Percentiles rank a stretch among this genome's conserved stretches.
Evolutionary conservation across 2,888 invertebrate genomes (phyloP).

Genomic region (Orthosia cruda): DNA sequence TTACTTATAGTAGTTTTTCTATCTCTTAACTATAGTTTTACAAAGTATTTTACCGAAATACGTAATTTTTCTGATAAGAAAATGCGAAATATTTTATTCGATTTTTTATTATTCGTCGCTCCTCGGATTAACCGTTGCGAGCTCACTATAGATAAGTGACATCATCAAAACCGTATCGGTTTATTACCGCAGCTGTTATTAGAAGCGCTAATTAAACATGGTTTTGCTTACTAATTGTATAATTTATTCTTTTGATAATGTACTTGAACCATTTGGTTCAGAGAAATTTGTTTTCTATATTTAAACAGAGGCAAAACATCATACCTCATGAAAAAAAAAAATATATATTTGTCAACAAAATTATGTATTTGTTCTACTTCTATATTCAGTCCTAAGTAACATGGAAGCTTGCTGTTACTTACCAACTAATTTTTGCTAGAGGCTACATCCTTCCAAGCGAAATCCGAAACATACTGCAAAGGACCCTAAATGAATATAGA

Average conservation of each 20-base stretch:
- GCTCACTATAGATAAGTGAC: conserved; percentile 27
- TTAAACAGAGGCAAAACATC: neutral
- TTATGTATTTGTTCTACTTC: neutral
- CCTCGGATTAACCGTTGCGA: conserved; percentile 25
- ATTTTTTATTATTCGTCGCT: conserved; percentile 17
- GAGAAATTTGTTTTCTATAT: neutral
- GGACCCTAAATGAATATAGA: too few relatives aligned
- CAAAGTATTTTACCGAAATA: neutral
- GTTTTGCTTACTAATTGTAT: neutral
- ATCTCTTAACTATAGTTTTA: neutral
- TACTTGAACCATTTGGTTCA: neutral
- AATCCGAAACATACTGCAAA: too few relatives aligned
- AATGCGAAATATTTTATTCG: neutral
- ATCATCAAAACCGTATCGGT: conserved; percentile 33
- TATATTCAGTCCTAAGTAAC: too few relatives aligned
- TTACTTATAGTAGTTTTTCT: neutral
- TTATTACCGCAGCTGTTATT: neutral
- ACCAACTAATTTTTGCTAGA: too few relatives aligned
- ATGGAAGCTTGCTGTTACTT: too few relatives aligned
- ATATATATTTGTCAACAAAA: neutral
- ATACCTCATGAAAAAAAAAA: neutral
- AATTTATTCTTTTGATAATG: too few relatives aligned
- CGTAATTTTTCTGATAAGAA: conserved; percentile 15
- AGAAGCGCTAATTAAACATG: too few relatives aligned
- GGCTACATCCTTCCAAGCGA: too few relatives aligned